These are phyloP conservation scores for Salmo trutta DNA, from an alignment of 2,797 vertebrate species.

Conservation along the genomic window DNA sequence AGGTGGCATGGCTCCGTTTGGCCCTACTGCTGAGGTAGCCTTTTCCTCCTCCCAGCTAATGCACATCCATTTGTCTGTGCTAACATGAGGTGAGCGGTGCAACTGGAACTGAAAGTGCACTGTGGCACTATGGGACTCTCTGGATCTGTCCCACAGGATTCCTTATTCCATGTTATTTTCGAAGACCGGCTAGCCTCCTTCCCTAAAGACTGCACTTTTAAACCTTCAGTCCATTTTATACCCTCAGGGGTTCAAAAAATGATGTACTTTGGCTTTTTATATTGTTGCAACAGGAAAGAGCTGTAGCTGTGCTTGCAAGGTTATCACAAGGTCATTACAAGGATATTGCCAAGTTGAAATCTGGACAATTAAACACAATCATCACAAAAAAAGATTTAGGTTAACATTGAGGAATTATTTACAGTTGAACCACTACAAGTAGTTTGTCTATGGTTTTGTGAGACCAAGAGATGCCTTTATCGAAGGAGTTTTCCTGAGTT, in stretches of 20 bases:
- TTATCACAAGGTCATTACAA: background rate
- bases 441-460: background rate
- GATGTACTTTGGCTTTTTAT: background rate
- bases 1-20: background rate
- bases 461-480: background rate
- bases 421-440: background rate
- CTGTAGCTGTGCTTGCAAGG: background rate
- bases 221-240: background rate
- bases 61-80: conserved; percentile 64
- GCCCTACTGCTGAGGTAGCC: background rate
- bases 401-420: background rate
- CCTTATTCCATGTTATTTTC: conserved; percentile 10
- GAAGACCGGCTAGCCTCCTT: background rate
- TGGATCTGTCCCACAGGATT: conserved; percentile 50
- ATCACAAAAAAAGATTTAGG: background rate
- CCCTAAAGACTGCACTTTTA: background rate
- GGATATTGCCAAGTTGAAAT: background rate
- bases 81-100: conserved; percentile 62
- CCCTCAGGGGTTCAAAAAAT: conserved; percentile 5
- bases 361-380: background rate
- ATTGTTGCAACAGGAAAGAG: background rate
- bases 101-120: conserved; percentile 62
- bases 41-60: conserved; percentile 42
- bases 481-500: background rate
- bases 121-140: conserved; percentile 48